These are phyloP conservation scores for Globodera rostochiensis DNA, from an alignment of 1,140 invertebrate species.

Conservation along the genomic window DNA sequence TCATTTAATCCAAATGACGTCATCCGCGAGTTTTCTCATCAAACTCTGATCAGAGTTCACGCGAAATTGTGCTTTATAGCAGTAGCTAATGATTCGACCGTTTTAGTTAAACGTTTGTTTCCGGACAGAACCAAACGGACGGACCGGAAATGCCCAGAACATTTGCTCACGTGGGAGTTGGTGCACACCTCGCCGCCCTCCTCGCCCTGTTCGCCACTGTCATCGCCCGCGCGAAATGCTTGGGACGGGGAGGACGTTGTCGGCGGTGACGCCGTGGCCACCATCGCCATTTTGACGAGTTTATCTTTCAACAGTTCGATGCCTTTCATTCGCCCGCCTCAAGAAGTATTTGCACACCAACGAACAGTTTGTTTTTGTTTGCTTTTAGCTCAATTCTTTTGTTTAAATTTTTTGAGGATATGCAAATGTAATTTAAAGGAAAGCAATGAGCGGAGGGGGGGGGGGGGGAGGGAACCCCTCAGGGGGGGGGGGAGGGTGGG, in stretches of 20 bases:
- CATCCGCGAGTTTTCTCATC: no score
- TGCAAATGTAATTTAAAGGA: constrained; percentile 1
- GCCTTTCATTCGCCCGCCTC: background rate
- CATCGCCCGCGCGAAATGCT: background rate
- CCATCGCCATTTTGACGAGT: background rate
- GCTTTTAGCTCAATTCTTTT: background rate
- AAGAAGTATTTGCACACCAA: background rate
- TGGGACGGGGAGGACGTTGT: background rate
- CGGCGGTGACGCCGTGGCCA: background rate
- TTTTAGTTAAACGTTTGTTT: no score
- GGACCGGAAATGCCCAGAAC: background rate
- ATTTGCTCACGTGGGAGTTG: constrained; percentile 37
- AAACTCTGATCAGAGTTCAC: no score
- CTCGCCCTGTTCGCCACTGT: background rate
- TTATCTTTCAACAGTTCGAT: background rate
- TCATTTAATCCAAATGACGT: no score
- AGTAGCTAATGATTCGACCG: no score
- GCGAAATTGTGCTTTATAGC: no score
- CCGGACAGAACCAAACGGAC: no score
- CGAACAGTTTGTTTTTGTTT: background rate
- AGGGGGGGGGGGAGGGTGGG: background rate
- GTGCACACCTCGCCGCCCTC: constrained; percentile 29
- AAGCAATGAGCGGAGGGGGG: background rate
- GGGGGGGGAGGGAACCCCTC: background rate
- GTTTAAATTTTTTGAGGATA: background rate